Percentiles rank a stretch among this genome's conserved stretches.
These are phyloP conservation scores for Tipula vernalis DNA, from an alignment of 2,888 invertebrate genomes.

Conservation along the genomic window DNA sequence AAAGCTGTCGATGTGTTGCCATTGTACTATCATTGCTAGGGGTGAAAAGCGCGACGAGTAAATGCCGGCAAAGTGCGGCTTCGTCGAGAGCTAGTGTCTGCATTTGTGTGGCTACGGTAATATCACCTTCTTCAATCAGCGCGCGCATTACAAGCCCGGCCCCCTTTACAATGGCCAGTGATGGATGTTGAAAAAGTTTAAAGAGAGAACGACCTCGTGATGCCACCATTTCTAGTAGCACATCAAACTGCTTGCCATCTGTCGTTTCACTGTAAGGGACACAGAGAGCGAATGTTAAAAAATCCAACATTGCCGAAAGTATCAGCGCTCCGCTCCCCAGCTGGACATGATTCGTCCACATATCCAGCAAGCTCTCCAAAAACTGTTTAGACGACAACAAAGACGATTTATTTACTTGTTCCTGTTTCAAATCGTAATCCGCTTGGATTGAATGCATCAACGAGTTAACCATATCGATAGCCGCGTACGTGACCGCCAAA, in stretches of 20 bases:
- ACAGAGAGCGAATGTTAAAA: constrained; percentile 93
- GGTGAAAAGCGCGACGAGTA: constrained; percentile 81
- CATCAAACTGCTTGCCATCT: constrained; percentile 91
- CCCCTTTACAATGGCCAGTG: constrained; percentile 95
- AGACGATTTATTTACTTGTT: constrained; percentile 95
- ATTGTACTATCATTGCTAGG: constrained; percentile 65
- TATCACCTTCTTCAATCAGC: constrained; percentile 91
- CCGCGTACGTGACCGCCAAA: constrained; percentile 86
- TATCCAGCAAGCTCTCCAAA: constrained; percentile 82
- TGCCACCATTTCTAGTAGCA: constrained; percentile 86
- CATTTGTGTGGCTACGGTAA: constrained; percentile 86
- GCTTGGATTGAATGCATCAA: constrained; percentile 98
- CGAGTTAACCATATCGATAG: constrained; percentile 93
- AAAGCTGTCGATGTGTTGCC: constrained; percentile 80
- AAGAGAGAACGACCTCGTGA: constrained; percentile 82
- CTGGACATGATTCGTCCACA: constrained; percentile 88
- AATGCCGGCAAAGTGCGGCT: constrained; percentile 87
- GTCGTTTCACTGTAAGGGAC: constrained; percentile 99
- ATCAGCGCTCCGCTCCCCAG: constrained; percentile 91
- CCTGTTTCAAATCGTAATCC: constrained; percentile 91
- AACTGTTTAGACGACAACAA: constrained; percentile 84
- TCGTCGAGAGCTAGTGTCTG: constrained; percentile 92
- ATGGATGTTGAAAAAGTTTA: constrained; percentile 90
- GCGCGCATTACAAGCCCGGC: constrained; percentile 96
- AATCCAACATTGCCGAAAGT: constrained; percentile 95